A percentile compares a stretch with the other conserved stretches of the same genome.
Evolutionary conservation across 1,140 invertebrate species (phyloP).

Genomic region (Brachionus paranguensis): DNA sequence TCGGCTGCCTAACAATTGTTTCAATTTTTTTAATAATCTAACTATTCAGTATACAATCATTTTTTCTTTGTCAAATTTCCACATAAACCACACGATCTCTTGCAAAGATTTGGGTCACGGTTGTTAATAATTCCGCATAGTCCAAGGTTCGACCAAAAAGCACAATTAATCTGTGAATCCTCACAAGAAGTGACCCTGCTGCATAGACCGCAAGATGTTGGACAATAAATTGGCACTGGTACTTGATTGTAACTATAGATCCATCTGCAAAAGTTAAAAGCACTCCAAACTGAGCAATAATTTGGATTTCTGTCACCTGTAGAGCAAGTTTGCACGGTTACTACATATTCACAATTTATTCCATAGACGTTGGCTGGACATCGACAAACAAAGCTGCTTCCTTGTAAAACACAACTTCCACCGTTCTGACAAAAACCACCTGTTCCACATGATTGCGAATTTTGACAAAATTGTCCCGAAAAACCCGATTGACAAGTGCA

Average conservation of each 20-base stretch:
- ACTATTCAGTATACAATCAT: not conserved
- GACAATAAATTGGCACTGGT: conserved; percentile 31
- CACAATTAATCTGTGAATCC: not conserved
- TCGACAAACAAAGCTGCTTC: not conserved
- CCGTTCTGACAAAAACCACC: conserved; percentile 14
- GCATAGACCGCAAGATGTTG: conserved; percentile 13
- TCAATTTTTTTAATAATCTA: not conserved
- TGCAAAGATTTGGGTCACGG: conserved; percentile 17
- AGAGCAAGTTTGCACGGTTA: not conserved
- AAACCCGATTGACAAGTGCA: conserved; percentile 11
- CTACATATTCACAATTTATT: conserved; percentile 28
- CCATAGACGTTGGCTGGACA: conserved; percentile 36
- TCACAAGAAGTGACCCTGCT: not conserved
- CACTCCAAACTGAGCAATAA: conserved; percentile 4
- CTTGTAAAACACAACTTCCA: not conserved
- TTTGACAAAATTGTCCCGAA: not conserved
- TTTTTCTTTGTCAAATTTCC: conserved; percentile 19
- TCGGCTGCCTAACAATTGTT: not conserved
- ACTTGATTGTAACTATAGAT: not conserved
- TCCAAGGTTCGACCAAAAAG: not conserved
- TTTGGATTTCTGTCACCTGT: not conserved
- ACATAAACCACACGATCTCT: conserved; percentile 13
- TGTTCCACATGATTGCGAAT: not conserved
- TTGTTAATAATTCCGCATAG: not conserved
- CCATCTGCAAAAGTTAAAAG: conserved; percentile 3